A percentile compares a stretch with the other conserved stretches of the same genome.
phyloP scores from a whole-genome alignment of 2,113 vertebrate species.

The Psophia crepitans region DNA sequence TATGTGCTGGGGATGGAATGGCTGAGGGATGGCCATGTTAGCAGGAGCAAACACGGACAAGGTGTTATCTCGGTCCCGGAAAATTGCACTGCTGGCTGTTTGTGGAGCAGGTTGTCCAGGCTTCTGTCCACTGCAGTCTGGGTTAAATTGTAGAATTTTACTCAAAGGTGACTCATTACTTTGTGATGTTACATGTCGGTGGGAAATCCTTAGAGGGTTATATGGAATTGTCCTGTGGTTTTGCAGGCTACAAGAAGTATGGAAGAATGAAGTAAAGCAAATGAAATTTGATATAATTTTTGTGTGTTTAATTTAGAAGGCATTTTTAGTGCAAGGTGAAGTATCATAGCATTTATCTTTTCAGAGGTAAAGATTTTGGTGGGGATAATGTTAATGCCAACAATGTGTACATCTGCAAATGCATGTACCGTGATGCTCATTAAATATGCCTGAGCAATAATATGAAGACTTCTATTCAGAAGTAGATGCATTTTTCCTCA shows the following conservation, averaged over 20 bases:
- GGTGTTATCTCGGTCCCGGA: not conserved
- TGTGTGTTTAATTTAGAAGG: not conserved
- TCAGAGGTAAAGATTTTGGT: not conserved
- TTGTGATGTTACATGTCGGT: not conserved
- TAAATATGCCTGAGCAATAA: not conserved
- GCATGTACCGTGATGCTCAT: not conserved
- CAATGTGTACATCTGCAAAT: not conserved
- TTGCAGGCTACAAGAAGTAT: not conserved
- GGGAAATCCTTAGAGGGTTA: conserved; percentile 13
- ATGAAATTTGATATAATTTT: not conserved
- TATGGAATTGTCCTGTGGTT: conserved; percentile 9
- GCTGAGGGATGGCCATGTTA: not conserved
- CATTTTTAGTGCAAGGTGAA: not conserved
- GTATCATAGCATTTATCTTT: not conserved
- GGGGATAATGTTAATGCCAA: not conserved
- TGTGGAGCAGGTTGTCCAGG: not conserved
- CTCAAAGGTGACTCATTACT: not conserved
- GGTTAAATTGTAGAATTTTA: not conserved
- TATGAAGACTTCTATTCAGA: not conserved
- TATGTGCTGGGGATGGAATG: not conserved
- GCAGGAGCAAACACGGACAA: not conserved
- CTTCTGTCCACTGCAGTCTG: not conserved
- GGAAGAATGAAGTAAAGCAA: not conserved
- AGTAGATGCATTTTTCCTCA: not conserved
- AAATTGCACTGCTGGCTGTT: not conserved